Percentiles rank a stretch among this genome's conserved stretches.
These are phyloP conservation scores for Kradibia gibbosae DNA, from an alignment of 1,140 invertebrate species.

Conservation along the genomic window DNA sequence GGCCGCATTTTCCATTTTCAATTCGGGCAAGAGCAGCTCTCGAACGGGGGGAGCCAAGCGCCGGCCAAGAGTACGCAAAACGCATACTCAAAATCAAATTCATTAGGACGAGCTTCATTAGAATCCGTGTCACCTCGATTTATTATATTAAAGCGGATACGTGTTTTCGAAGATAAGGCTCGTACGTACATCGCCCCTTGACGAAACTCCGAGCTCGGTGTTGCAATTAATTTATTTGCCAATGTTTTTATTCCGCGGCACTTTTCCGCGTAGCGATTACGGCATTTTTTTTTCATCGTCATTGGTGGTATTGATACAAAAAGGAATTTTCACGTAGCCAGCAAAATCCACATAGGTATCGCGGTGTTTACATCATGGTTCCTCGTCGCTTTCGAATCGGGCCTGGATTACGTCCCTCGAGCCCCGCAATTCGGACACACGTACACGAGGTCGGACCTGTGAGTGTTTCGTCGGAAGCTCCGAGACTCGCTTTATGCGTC, in stretches of 20 bases:
- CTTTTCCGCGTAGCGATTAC: slow-evolving; percentile 6
- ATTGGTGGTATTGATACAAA: not conserved
- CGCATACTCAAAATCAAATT: not conserved
- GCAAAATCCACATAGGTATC: slow-evolving; percentile 3
- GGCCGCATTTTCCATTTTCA: too few relatives aligned
- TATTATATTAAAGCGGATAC: not conserved
- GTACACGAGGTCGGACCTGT: not conserved
- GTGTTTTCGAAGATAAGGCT: not conserved
- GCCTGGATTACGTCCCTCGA: not conserved
- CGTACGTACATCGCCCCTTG: not conserved
- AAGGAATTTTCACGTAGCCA: slow-evolving; percentile 22
- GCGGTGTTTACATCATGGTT: slow-evolving; percentile 26
- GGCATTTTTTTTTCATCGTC: slow-evolving; percentile 4
- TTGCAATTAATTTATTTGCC: slow-evolving; percentile 23
- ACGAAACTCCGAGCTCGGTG: not conserved
- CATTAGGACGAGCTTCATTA: not conserved
- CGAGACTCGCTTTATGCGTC: too few relatives aligned
- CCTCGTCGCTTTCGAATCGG: slow-evolving; percentile 1
- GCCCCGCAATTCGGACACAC: not conserved
- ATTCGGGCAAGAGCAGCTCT: not conserved
- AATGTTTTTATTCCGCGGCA: not conserved
- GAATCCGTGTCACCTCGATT: not conserved
- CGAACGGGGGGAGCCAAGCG: not conserved
- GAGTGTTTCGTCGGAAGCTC: too few relatives aligned
- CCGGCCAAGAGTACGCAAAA: not conserved